These are phyloP conservation scores for Typhlomys cinereus DNA, from an alignment of 2,113 vertebrate genomes.

Conservation along the genomic window DNA sequence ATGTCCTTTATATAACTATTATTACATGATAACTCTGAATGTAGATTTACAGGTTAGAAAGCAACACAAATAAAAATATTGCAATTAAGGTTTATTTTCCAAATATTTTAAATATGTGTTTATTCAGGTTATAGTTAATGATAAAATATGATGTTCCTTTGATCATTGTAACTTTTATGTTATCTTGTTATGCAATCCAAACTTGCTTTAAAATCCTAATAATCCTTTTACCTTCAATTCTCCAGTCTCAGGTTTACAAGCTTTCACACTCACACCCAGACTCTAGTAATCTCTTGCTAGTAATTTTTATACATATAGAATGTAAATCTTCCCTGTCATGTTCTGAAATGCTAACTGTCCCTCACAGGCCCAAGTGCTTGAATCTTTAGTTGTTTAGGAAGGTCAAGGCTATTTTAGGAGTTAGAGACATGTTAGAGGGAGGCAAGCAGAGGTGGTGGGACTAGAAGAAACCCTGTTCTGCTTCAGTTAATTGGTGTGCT, in stretches of 20 bases:
- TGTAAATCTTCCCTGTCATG: not conserved
- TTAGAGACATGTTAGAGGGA: too few species aligned
- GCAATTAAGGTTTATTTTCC: not conserved
- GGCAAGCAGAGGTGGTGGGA: too few species aligned
- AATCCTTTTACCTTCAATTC: not conserved
- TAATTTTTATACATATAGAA: not conserved
- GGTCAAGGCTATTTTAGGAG: too few species aligned
- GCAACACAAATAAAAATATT: not conserved
- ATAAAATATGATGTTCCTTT: not conserved
- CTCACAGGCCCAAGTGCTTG: too few species aligned
- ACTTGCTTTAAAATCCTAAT: not conserved
- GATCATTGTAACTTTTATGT: not conserved
- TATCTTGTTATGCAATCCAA: not conserved
- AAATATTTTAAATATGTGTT: not conserved
- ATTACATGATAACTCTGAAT: not conserved
- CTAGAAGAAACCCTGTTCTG: too few species aligned
- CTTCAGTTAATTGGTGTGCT: too few species aligned
- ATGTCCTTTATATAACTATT: not conserved
- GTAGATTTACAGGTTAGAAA: not conserved
- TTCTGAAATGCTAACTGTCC: too few species aligned
- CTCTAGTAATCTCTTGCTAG: not conserved
- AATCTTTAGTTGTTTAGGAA: too few species aligned
- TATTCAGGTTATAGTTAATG: not conserved
- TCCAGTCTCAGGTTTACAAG: too few species aligned
- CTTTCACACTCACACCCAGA: not conserved